Evolutionary conservation across 1,140 invertebrate genomes (phyloP), one percentile per base, ranked within the genome.

Genomic region (Sinella curviseta): DNA sequence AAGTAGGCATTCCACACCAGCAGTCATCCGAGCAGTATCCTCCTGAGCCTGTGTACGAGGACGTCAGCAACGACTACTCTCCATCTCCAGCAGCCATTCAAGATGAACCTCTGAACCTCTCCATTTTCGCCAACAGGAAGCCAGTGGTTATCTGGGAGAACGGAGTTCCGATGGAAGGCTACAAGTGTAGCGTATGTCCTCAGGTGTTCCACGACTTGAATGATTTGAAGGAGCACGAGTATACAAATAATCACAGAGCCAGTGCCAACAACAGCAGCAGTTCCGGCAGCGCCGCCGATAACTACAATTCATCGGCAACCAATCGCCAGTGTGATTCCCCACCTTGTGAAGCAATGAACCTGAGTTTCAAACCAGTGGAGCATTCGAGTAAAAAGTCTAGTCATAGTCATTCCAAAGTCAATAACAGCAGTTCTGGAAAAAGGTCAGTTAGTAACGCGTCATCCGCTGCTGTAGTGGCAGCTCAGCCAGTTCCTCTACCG

Each of bases 181-280:
- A 60, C 73, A 34, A 79, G 74, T 82, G 81, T 35, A 17, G 35
- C 33, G 14, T 74, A 0, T 82, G 81, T 78, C 79, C 81, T n/a
- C 76, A 82, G 55, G 79, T 80, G 34, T 78, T 80, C 30, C 57
- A 26, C 4, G 76, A 78, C 30, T 8, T 80, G 3, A 36, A 35
- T 36, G 81, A 82, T 78, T 31, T 80, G 3, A 77, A 35, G 12
- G 82, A 82, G 4, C 79, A 82, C 28, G 79, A 82, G 34, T 14
- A 20, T 24, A 2, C n/a, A 60, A 28, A 28, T 75, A 76, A 67
- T 24, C 48, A 67, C 12, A 34, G 26, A n/a, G n/a, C n/a, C n/a
- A n/a, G n/a, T n/a, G n/a, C n/a, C n/a, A n/a, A n/a, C n/a, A n/a
- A n/a, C 17, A 2, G 3, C 20, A 73, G 1, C 3, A 54, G 33